Evolutionary conservation across 2,888 invertebrate genomes (phyloP), one percentile per base, ranked within the genome.

Genomic region (Dryadula phaetusa): DNA sequence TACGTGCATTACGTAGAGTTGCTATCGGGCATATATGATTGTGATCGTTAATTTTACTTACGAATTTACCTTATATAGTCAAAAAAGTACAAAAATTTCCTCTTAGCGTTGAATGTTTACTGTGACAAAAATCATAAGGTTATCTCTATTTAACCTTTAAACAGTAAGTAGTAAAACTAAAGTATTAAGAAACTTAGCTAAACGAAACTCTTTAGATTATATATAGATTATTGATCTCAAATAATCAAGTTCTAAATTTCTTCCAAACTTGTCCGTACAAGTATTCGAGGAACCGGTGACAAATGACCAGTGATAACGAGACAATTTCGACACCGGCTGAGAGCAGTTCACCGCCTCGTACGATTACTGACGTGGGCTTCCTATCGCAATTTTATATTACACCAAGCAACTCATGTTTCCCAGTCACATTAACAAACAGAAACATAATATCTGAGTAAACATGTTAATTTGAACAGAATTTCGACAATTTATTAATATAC

Each of bases 251-350:
- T 56, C 40, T 56, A 20, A 56, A 25, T 22, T 22, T 40, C 22
- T 20, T 54, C 40, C 22, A 40, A 56, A 56, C 40, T 56, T 12
- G 56, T 40, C 56, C 22, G 10, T 56, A 56, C 56, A 56, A 56
- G 22, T 40, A 40, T 56, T 25, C 22, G 40, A 25, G 22, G 22
- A 40, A 56, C 40, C n/a, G 22, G 56, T 25, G 40, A 56, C 40
- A 37, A 56, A 56, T 56, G 56, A 40, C 40, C 56, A 40, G 14
- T 16, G 25, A 56, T 56, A 56, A 40, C 40, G n/a, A 56, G 40
- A 56, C 40, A 40, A 56, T 56, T 40, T 56, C 22, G 40, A 40
- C 56, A 56, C 40, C 10, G 56, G 56, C n/a, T 40, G 10, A 56
- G 25, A 56, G 56, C 22, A 56, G 56, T 56, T 56, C 10, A 22